phyloP scores from a whole-genome alignment of 2,797 vertebrate genomes.

The Eurystomus glaucurus region DNA sequence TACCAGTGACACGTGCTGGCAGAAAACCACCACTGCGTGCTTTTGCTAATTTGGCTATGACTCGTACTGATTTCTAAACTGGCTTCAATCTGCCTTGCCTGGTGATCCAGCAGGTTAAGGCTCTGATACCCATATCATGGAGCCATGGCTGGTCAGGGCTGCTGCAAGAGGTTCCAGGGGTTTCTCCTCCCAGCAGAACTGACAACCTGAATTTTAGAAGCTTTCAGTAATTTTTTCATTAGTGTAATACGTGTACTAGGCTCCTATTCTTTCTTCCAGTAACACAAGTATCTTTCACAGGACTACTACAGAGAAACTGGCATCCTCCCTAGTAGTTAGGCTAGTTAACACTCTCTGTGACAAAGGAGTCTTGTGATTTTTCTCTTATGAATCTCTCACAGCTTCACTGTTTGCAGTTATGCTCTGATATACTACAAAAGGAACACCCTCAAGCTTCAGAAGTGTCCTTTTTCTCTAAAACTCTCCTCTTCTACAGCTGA shows the following conservation, averaged over 20 bases:
- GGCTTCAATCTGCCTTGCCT: not conserved
- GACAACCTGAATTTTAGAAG: not conserved
- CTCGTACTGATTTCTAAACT: not conserved
- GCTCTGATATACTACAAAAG: not conserved
- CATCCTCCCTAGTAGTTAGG: not conserved
- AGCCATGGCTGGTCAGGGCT: not conserved
- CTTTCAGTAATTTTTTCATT: not conserved
- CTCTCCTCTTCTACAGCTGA: not conserved
- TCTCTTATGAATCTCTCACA: not conserved
- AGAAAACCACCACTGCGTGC: slow-evolving; percentile 63
- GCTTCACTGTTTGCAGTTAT: not conserved
- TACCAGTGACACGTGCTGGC: slow-evolving; percentile 73
- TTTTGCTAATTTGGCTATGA: slow-evolving; percentile 20
- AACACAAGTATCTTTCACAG: not conserved
- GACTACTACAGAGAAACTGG: not conserved
- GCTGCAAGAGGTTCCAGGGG: not conserved
- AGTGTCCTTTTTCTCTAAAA: not conserved
- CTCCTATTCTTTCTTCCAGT: not conserved
- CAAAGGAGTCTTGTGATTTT: not conserved
- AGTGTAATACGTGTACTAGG: accelerated
- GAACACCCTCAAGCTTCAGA: not conserved
- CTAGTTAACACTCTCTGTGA: not conserved
- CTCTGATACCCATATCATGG: not conserved
- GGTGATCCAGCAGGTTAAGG: not conserved
- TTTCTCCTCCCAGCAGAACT: not conserved